phyloP scores from a whole-genome alignment of 2,888 invertebrate genomes.

The Polia nebulosa region DNA sequence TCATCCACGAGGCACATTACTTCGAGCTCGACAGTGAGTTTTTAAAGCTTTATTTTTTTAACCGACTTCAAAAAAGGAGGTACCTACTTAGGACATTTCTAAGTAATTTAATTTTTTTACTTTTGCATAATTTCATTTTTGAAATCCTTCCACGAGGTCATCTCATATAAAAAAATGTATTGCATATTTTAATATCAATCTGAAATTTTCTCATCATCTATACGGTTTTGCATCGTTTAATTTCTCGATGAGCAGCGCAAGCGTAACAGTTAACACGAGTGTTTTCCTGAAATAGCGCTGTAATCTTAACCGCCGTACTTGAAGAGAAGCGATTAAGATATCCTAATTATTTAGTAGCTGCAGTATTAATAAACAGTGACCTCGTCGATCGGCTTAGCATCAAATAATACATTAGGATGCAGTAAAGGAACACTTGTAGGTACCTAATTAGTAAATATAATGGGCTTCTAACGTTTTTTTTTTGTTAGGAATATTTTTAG shows the following conservation, averaged over 20 bases:
- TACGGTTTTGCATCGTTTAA: background rate
- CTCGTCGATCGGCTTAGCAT: background rate
- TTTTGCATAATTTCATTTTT: too few species aligned
- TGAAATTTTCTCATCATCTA: too few species aligned
- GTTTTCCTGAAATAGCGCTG: slow-evolving; percentile 23
- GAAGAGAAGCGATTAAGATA: slow-evolving; percentile 20
- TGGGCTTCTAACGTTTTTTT: background rate
- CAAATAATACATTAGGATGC: background rate
- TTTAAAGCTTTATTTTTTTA: background rate
- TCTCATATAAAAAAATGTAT: too few species aligned
- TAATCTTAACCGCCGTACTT: slow-evolving; percentile 16
- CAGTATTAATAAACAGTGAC: slow-evolving; percentile 12
- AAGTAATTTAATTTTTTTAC: too few species aligned
- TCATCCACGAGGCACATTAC: slow-evolving; percentile 97
- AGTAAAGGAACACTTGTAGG: background rate
- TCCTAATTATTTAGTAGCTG: slow-evolving; percentile 16
- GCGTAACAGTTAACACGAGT: background rate
- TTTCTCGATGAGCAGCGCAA: background rate
- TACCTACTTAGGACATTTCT: too few species aligned
- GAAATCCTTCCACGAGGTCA: too few species aligned
- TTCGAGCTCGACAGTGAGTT: slow-evolving; percentile 96
- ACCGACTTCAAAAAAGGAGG: too few species aligned
- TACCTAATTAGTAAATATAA: background rate
- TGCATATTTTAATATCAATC: too few species aligned
- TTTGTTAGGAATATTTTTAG: slow-evolving; percentile 4